Percentiles rank a stretch among this genome's conserved stretches.
phyloP scores from a whole-genome alignment of 2,888 invertebrate species.

The Drosophila cognata region DNA sequence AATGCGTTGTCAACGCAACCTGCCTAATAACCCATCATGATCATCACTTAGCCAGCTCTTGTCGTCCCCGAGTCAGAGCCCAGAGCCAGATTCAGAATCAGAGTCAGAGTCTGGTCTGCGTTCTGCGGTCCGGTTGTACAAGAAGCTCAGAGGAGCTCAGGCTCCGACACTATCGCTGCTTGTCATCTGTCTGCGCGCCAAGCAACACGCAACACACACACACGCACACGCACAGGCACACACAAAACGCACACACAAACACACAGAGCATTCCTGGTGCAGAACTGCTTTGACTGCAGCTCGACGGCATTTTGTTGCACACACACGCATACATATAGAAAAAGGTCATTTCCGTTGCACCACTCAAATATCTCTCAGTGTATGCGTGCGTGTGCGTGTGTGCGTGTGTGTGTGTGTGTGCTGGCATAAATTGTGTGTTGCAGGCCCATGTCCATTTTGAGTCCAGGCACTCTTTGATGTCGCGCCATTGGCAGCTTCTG shows the following conservation, averaged over 20 bases:
- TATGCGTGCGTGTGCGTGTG: constrained; percentile 18
- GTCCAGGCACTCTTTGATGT: constrained; percentile 80
- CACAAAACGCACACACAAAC: neutral
- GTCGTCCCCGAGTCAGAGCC: neutral
- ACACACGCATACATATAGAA: constrained; percentile 30
- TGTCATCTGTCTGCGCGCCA: constrained; percentile 76
- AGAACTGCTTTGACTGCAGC: constrained; percentile 9
- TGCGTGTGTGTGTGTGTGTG: constrained; percentile 29
- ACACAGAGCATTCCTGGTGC: neutral
- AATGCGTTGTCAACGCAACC: constrained; percentile 80
- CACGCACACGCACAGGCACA: neutral
- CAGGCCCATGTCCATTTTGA: constrained; percentile 79
- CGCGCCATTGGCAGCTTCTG: constrained; percentile 68
- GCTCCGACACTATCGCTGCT: constrained; percentile 73
- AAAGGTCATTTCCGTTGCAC: constrained; percentile 77
- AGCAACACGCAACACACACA: constrained; percentile 68
- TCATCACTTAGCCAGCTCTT: constrained; percentile 68
- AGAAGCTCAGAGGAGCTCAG: constrained; percentile 56
- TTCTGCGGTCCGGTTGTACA: constrained; percentile 39
- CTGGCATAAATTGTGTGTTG: constrained; percentile 74
- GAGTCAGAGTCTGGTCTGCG: neutral
- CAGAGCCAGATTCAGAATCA: neutral
- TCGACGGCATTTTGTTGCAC: constrained; percentile 71
- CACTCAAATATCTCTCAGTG: constrained; percentile 36
- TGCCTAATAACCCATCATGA: constrained; percentile 81